Base-by-base conservation (phyloP, 2,888 invertebrate species). In the Stenoptilia bipunctidactyla region DNA sequence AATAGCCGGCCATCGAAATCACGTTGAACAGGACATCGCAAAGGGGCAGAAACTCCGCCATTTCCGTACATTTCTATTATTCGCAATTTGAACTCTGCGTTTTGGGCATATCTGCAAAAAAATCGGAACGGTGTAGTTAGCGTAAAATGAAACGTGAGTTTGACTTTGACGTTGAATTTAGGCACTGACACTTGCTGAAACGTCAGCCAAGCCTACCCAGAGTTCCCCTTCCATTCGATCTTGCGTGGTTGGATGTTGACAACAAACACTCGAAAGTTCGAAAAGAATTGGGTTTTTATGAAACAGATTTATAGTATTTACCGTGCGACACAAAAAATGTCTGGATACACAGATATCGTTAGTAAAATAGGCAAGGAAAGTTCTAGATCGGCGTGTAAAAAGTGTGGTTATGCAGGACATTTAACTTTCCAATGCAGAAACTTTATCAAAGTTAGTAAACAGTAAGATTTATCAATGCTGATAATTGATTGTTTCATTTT, bases 341-440 rank as follows among this genome's bases (percentile, higher is more conserved):
- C 30, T 2, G 30, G 6, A 9, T 77, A 75, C 44, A 58, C 65
- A 12, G 80, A 82, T 56, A 58, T 77, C 48, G 66, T 73, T 3
- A 74, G 64, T 55, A 82, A 75, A 62, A 61, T 76, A 37, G 91
- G 91, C 48, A 93, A 93, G 66, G 92, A 91, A 53, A 87, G 87
- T 15, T 83, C 89, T n/a, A 85, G 94, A 36, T 92, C 94, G 13
- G 94, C 96, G 0, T 97, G 97, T 66, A 95, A 93, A 67, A 96
- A 96, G 75, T 97, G 97, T 85, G 97, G 97, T 50, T 97, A 97
- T 75, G 93, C 95, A 45, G 97, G 97, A 1, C 97, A 98, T 71
- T 86, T 98, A 55, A 97, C 98, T 10, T 97, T 92, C 70, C 97
- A 98, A 66, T 98, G 97, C 62, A 86, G 97, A 54, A 98, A 98